A percentile compares a stretch with the other conserved stretches of the same genome.
Conservation (phyloP, 2,797 vertebrate species). For the Platyrinchus mystaceus region DNA sequence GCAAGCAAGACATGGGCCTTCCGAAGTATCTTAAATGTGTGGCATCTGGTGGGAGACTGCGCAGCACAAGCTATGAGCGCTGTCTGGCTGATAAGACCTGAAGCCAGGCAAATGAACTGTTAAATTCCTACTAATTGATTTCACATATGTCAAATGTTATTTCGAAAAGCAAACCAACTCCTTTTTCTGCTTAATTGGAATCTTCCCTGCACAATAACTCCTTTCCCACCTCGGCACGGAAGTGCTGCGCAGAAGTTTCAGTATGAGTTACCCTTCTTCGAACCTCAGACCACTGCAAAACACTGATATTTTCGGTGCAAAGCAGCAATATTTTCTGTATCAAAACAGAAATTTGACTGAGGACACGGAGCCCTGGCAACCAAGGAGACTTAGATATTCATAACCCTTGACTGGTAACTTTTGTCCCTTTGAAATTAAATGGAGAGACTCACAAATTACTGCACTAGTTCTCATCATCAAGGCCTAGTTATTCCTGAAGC, state of each 20-base stretch:
- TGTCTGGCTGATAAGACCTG: neutral
- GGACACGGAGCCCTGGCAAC: neutral
- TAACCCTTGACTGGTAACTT: neutral
- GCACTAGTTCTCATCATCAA: neutral
- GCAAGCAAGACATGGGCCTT: neutral
- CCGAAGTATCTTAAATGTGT: neutral
- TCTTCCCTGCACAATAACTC: slow-evolving; percentile 32
- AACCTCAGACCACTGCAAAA: slow-evolving; percentile 21
- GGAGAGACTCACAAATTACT: neutral
- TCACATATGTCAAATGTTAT: neutral
- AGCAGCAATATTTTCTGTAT: neutral
- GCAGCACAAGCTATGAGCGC: accelerated
- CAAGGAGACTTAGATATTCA: neutral
- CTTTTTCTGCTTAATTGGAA: slow-evolving; percentile 54
- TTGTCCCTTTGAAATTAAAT: neutral
- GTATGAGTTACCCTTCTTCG: slow-evolving; percentile 48
- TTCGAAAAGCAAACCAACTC: slow-evolving; percentile 7
- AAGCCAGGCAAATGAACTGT: neutral
- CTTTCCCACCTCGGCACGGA: neutral
- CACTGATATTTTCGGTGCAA: neutral
- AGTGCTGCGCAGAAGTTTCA: slow-evolving; percentile 41
- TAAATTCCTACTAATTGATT: neutral
- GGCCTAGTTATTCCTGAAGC: neutral
- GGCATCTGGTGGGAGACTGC: neutral
- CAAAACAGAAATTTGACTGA: neutral